A percentile compares a stretch with the other conserved stretches of the same genome.
Conservation (phyloP, 2,888 invertebrate genomes). For the Andrena haemorrhoa region DNA sequence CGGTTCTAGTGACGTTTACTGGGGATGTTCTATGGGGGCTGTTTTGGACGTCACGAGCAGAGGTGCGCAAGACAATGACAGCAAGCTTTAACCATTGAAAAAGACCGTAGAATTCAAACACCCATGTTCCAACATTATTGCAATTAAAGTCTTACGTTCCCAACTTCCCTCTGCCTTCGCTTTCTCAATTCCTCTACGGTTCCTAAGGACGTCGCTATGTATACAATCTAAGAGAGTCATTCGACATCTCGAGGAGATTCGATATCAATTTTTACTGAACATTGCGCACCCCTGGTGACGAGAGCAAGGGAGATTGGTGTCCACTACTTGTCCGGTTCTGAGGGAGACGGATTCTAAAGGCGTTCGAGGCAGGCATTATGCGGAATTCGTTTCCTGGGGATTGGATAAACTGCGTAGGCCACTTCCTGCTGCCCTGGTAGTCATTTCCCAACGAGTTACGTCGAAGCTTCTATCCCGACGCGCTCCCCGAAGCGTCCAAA, state of each 20-base stretch:
- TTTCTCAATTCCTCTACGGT: too few relatives aligned
- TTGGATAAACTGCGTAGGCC: conserved; percentile 75
- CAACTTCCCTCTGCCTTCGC: too few relatives aligned
- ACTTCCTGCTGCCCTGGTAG: conserved; percentile 74
- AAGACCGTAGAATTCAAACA: not conserved
- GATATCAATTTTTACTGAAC: not conserved
- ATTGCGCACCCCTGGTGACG: conserved; percentile 64
- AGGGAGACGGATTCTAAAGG: conserved; percentile 73
- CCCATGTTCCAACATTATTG: too few relatives aligned
- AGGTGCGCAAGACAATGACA: conserved; percentile 55
- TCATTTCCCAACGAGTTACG: conserved; percentile 31
- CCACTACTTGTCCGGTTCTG: conserved; percentile 60
- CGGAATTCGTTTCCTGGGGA: conserved; percentile 74
- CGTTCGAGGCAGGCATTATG: conserved; percentile 79
- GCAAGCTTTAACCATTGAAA: conserved; percentile 26
- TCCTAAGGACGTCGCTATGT: too few relatives aligned
- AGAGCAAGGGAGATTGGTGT: conserved; percentile 36
- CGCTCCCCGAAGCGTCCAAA: not conserved
- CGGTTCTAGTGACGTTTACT: conserved; percentile 67
- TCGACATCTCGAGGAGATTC: not conserved
- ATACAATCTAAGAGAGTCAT: too few relatives aligned
- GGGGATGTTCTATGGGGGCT: conserved; percentile 63
- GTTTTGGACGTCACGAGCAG: conserved; percentile 66
- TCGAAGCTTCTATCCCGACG: not conserved
- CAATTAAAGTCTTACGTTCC: too few relatives aligned